phyloP scores from a whole-genome alignment of 2,888 invertebrate species.

The Cactoblastis cactorum region DNA sequence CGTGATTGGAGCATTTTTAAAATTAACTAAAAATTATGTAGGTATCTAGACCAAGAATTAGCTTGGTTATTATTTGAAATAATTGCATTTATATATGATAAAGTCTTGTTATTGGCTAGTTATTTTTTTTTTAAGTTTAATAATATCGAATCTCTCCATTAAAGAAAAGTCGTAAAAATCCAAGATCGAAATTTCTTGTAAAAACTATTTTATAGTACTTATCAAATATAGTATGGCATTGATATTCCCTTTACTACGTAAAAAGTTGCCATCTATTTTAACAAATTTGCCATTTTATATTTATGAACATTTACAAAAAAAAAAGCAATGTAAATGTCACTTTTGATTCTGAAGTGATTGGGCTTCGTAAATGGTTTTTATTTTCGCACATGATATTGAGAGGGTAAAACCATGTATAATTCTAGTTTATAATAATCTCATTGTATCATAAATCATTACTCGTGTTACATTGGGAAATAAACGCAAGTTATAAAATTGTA shows the following conservation, averaged over 20 bases:
- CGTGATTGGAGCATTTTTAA: constrained; percentile 11
- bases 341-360: neutral
- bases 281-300: too few species aligned
- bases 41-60: constrained; percentile 22
- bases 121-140: neutral
- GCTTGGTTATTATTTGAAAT: constrained; percentile 19
- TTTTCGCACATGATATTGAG: neutral
- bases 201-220: too few species aligned
- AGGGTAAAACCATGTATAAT: constrained; percentile 9
- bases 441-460: constrained; percentile 36
- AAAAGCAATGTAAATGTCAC: too few species aligned
- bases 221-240: too few species aligned
- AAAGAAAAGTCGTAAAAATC: too few species aligned
- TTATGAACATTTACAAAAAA: too few species aligned
- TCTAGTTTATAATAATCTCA: constrained; percentile 26
- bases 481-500: constrained; percentile 11
- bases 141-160: neutral
- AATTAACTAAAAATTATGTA: constrained; percentile 21
- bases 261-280: too few species aligned
- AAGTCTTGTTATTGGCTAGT: neutral
- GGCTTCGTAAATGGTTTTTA: neutral
- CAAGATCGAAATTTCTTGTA: too few species aligned
- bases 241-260: too few species aligned
- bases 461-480: constrained; percentile 35
- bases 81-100: constrained; percentile 18